phyloP scores from a whole-genome alignment of 2,113 vertebrate genomes.

The Ahaetulla prasina region DNA sequence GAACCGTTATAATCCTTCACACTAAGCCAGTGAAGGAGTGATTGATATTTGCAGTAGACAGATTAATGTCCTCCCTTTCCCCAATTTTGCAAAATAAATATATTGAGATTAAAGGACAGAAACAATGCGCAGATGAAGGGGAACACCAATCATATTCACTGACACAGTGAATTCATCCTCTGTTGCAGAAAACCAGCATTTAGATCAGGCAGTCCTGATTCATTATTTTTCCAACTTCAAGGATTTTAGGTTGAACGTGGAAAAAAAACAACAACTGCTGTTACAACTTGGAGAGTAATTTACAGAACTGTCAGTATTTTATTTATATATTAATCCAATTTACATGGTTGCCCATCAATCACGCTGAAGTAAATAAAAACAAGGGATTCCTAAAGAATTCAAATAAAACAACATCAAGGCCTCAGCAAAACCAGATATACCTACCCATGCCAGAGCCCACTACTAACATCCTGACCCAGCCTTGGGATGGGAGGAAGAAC shows the following conservation, averaged over 20 bases:
- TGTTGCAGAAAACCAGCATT: background rate
- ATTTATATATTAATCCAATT: background rate
- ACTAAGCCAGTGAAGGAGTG: background rate
- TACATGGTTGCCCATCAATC: background rate
- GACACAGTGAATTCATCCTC: background rate
- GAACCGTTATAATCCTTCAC: background rate
- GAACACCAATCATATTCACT: background rate
- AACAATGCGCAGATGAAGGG: background rate
- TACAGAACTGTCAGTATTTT: background rate
- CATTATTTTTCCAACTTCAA: background rate
- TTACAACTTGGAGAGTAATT: background rate
- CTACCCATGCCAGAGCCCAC: background rate
- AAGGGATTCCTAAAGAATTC: background rate
- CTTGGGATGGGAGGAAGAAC: background rate
- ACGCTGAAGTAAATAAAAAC: background rate
- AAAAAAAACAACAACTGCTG: background rate
- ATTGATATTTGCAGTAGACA: background rate
- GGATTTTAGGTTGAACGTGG: slow-evolving; percentile 17
- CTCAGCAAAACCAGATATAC: background rate
- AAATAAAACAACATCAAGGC: background rate
- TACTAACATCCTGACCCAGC: background rate
- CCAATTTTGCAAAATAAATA: slow-evolving; percentile 8
- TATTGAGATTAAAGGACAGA: background rate
- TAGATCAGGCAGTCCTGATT: background rate
- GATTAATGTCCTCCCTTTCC: background rate